Evolutionary conservation across 2,888 invertebrate genomes (phyloP).

Genomic region (Orthonychiurus folsomi): DNA sequence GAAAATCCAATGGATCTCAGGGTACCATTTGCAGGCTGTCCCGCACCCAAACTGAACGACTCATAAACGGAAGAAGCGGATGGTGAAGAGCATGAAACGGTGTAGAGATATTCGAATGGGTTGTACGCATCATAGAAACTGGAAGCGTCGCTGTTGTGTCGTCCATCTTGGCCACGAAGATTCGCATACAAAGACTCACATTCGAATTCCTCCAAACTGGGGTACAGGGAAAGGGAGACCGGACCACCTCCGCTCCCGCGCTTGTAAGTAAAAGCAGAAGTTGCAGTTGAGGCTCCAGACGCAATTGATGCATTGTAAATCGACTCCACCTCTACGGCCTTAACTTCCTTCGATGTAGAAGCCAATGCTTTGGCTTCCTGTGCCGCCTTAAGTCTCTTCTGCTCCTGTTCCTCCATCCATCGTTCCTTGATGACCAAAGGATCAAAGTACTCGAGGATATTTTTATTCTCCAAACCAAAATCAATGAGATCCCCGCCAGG

Average conservation of each 20-base stretch:
- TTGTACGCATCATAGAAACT: conserved; percentile 67
- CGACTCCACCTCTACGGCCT: not conserved
- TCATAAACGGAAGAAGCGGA: conserved; percentile 26
- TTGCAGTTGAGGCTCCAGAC: conserved; percentile 11
- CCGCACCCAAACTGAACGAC: not conserved
- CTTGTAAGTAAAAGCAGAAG: conserved; percentile 11
- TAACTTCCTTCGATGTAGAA: not conserved
- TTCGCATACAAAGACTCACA: conserved; percentile 12
- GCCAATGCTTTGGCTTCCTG: not conserved
- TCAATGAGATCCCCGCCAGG: conserved; percentile 35
- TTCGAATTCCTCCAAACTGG: conserved; percentile 26
- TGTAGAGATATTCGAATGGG: conserved; percentile 68
- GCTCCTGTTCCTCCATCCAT: not conserved
- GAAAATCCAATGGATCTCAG: conserved; percentile 19
- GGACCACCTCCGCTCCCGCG: conserved; percentile 9
- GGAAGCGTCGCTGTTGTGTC: conserved; percentile 47
- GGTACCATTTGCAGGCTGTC: not conserved
- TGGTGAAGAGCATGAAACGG: conserved; percentile 41
- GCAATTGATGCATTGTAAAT: conserved; percentile 1
- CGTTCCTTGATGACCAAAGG: conserved; percentile 57
- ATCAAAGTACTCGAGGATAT: conserved; percentile 80
- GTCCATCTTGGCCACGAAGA: conserved; percentile 22
- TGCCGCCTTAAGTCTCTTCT: not conserved
- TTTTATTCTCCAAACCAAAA: conserved; percentile 50
- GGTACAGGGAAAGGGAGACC: conserved; percentile 24